Evolutionary conservation across 2,888 invertebrate species (phyloP), one percentile per base, ranked within the genome.

Genomic region (Mimas tiliae): DNA sequence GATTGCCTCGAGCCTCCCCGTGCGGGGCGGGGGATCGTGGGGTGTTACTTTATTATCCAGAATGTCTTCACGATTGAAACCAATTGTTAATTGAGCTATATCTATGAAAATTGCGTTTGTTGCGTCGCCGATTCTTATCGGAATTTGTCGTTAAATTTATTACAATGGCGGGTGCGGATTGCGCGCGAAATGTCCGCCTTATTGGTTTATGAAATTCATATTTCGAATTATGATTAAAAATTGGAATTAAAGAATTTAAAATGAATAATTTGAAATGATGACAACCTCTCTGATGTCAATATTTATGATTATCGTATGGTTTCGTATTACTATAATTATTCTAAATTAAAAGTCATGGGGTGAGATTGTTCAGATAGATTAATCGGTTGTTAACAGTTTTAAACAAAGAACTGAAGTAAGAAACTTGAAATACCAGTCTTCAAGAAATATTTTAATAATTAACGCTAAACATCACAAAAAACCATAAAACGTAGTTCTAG

Each of bases 81-180:
- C 93, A 88, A 91, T 92, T 93, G 93, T 93, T 93, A 93, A 93
- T 93, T 93, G 93, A 93, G 93, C 90, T 88, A 90, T 93, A 93
- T 93, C 93, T 93, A 90, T 91, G 93, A 92, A 90, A 92, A 91
- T 91, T 88, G 89, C 89, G 90, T 89, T 73, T 89, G 87, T 87
- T 87, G 84, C 84, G 83, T 80, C 74, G 81, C 82, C 89, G 92
- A 93, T 91, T 88, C 91, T 91, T 91, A 92, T 91, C 92, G 90
- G 87, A 84, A 88, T 89, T 88, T 85, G 88, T 86, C 90, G 90
- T 89, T 86, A 86, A 89, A 91, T 91, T 91, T 92, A 92, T 90
- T 87, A 65, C 64, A 88, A 84, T 84, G 79, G 81, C 82, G 80
- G 85, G 83, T 83, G 78, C 83, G 84, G 81, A 81, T 85, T 81